Conservation (phyloP, 2,113 vertebrate genomes). For the Gopherus evgoodei region DNA sequence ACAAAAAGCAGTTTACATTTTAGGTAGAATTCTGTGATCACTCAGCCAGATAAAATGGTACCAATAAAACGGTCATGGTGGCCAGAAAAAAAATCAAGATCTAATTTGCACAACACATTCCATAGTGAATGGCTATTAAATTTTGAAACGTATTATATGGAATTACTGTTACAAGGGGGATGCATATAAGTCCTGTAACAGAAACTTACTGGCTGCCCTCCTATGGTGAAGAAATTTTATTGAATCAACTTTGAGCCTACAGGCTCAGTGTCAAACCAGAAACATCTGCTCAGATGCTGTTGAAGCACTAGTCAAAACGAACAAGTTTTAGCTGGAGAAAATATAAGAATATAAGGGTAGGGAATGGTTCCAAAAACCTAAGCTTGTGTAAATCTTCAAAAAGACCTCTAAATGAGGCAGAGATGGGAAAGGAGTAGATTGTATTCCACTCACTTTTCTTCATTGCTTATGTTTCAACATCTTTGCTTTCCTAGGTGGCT, state of each 20-base stretch:
- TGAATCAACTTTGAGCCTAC: slow-evolving; percentile 41
- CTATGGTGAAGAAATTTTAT: not conserved
- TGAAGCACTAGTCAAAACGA: slow-evolving; percentile 55
- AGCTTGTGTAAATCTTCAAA: slow-evolving; percentile 19
- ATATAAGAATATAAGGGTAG: slow-evolving; percentile 15
- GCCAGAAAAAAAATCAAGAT: not conserved
- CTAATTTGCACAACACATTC: not conserved
- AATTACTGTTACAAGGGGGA: not conserved
- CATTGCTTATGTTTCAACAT: not conserved
- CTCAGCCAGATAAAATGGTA: not conserved
- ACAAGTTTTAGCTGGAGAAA: slow-evolving; percentile 53
- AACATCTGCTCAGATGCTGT: slow-evolving; percentile 55
- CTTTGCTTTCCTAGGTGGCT: not conserved
- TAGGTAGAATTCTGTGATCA: not conserved
- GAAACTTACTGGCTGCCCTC: slow-evolving; percentile 20
- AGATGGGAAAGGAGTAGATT: not conserved
- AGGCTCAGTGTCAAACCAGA: slow-evolving; percentile 53
- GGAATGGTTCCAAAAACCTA: slow-evolving; percentile 21
- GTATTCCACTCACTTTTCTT: not conserved
- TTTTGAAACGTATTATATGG: not conserved
- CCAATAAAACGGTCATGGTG: fast-evolving
- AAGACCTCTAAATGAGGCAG: not conserved
- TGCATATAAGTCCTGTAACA: not conserved
- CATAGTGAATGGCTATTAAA: not conserved
- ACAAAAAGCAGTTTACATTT: not conserved